Evolutionary conservation across 2,113 vertebrate genomes (phyloP).

Genomic region (Girardinichthys multiradiatus): DNA sequence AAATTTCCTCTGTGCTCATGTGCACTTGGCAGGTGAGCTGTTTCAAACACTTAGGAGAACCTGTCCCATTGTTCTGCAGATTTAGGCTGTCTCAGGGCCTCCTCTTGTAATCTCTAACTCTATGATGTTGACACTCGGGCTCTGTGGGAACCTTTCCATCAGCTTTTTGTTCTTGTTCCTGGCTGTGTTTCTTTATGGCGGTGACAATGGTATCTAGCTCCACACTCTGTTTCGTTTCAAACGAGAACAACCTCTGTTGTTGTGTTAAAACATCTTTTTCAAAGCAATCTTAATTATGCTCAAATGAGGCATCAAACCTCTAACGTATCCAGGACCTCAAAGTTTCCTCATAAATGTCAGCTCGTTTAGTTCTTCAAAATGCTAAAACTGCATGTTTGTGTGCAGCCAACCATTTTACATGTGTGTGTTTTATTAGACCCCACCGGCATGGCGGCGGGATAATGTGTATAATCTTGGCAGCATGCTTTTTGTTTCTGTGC

Average conservation of each 20-base stretch:
- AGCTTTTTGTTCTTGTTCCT: neutral
- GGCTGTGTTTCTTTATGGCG: neutral
- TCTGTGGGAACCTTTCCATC: neutral
- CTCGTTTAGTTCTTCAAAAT: slow-evolving; percentile 32
- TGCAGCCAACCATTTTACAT: slow-evolving; percentile 42
- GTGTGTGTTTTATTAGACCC: slow-evolving; percentile 61
- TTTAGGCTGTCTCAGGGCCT: neutral
- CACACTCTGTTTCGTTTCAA: neutral
- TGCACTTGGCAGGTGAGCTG: neutral
- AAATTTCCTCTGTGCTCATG: neutral
- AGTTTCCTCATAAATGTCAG: neutral
- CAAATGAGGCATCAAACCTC: neutral
- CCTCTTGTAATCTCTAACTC: neutral
- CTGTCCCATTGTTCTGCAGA: neutral
- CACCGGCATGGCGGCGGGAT: slow-evolving; percentile 35
- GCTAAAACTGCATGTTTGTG: slow-evolving; percentile 25
- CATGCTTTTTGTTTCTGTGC: slow-evolving; percentile 67
- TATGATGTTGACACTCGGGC: neutral
- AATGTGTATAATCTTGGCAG: slow-evolving; percentile 18
- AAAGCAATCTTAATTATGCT: neutral
- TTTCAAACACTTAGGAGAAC: neutral
- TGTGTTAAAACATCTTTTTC: neutral
- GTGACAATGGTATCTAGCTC: neutral
- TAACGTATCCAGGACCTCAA: neutral
- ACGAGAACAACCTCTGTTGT: neutral